Percentiles rank a stretch among this genome's conserved stretches.
Evolutionary conservation across 92 coral and sea anemone genomes (phyloP).

Genomic region (Paragorgia papillata): DNA sequence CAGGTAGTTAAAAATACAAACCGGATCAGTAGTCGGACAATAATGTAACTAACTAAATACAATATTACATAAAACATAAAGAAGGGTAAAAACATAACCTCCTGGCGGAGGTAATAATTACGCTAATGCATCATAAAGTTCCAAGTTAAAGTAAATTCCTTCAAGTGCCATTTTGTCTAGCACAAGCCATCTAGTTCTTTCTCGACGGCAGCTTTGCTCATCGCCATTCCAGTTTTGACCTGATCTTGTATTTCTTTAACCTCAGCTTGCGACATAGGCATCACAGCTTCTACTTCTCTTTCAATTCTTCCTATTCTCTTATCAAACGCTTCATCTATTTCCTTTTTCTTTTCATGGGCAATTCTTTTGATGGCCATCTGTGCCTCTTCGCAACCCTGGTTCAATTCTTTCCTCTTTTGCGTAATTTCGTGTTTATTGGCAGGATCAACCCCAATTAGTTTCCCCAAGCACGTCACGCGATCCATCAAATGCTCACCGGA

Average conservation of each 20-base stretch:
- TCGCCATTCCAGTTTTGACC: conserved; percentile 15
- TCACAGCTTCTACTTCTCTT: conserved; percentile 40
- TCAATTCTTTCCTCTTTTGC: conserved; percentile 31
- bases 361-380: conserved; percentile 43
- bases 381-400: conserved; percentile 40
- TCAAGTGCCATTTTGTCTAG: too few relatives aligned
- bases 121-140: too few relatives aligned
- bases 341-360: conserved; percentile 39
- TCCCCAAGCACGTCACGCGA: conserved; percentile 61
- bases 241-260: conserved; percentile 44
- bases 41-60: too few relatives aligned
- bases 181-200: conserved; percentile 30
- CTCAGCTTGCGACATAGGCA: conserved; percentile 39
- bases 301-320: conserved; percentile 57
- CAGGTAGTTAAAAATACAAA: too few relatives aligned
- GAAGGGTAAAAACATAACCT: too few relatives aligned
- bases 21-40: too few relatives aligned
- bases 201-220: conserved; percentile 22
- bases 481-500: conserved; percentile 58
- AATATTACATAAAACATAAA: too few relatives aligned
- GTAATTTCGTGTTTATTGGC: conserved; percentile 20
- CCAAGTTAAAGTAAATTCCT: too few relatives aligned
- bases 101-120: too few relatives aligned
- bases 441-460: conserved; percentile 57
- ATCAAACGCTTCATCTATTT: conserved; percentile 52